These are phyloP conservation scores for Natrix natrix DNA, from an alignment of 2,797 vertebrate species.

Conservation along the genomic window DNA sequence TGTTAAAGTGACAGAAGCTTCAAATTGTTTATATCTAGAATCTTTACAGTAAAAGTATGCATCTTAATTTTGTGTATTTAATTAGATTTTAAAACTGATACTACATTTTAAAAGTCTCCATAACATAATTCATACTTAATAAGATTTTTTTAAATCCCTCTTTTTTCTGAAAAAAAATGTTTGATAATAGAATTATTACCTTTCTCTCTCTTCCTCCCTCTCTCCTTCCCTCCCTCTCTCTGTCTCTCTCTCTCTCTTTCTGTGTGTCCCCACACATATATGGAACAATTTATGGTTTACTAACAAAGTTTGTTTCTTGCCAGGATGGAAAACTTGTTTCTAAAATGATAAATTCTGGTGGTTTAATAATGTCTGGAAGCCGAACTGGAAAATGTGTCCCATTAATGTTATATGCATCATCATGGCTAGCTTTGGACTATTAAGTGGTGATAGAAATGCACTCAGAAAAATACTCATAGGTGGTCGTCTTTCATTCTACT, in stretches of 20 bases:
- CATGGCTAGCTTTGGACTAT: background rate
- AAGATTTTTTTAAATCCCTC: background rate
- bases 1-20: conserved; percentile 15
- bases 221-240: too few species aligned
- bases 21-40: conserved; percentile 26
- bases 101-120: conserved; percentile 57
- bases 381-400: background rate
- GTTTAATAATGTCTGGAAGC: background rate
- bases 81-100: conserved; percentile 63
- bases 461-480: background rate
- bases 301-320: background rate
- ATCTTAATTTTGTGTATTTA: conserved; percentile 57
- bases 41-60: conserved; percentile 15
- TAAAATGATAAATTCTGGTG: background rate
- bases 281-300: background rate
- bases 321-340: background rate
- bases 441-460: background rate
- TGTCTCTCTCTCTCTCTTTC: too few species aligned
- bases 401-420: background rate
- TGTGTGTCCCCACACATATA: background rate
- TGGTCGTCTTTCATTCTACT: background rate
- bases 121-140: conserved; percentile 22
- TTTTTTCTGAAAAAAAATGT: background rate
- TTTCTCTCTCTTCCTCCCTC: too few species aligned
- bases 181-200: background rate